phyloP scores from a whole-genome alignment of 64 coral and sea anemone genomes.

The Porites lutea region DNA sequence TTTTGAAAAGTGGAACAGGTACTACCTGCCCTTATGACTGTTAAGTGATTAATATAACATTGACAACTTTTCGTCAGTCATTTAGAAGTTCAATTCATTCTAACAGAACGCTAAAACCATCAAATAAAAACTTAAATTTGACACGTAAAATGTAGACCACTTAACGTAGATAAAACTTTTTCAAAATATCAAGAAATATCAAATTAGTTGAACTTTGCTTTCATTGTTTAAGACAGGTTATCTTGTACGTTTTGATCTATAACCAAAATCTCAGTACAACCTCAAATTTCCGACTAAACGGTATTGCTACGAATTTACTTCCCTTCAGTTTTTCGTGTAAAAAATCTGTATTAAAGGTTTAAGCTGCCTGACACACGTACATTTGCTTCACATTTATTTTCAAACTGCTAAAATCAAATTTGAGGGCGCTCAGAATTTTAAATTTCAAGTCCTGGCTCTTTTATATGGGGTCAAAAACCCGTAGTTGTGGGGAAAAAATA shows the following conservation, averaged over 20 bases:
- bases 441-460: too few relatives aligned
- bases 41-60: neutral
- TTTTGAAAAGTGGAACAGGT: neutral
- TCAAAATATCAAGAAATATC: neutral
- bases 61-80: neutral
- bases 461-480: too few relatives aligned
- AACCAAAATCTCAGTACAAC: neutral
- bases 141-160: neutral
- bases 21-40: neutral
- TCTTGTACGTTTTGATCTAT: too few relatives aligned
- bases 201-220: neutral
- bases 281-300: too few relatives aligned
- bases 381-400: too few relatives aligned
- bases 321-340: too few relatives aligned
- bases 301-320: too few relatives aligned
- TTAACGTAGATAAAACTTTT: neutral
- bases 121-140: neutral
- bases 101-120: neutral
- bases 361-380: too few relatives aligned
- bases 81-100: neutral
- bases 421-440: too few relatives aligned
- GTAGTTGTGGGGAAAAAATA: too few relatives aligned
- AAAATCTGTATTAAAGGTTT: too few relatives aligned
- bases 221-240: neutral
- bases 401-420: too few relatives aligned